Evolutionary conservation across 2,888 invertebrate genomes (phyloP), one percentile per base, ranked within the genome.

Genomic region (Andrena minutula): DNA sequence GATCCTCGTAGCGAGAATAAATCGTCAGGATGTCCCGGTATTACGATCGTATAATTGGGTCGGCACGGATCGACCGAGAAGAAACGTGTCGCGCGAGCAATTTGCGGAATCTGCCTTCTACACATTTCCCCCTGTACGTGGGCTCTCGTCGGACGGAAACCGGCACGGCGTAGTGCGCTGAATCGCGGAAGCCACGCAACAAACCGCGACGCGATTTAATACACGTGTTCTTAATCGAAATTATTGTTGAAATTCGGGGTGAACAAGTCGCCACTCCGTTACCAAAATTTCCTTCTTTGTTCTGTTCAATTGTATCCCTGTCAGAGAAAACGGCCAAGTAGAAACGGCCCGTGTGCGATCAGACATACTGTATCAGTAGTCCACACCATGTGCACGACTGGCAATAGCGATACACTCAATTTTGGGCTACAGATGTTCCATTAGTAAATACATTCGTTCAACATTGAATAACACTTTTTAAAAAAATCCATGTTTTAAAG

Each of bases 21-120:
- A 79, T 82, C 74, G 79, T 63, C 23, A 74, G 58, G 72, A 69
- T 63, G 78, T 69, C 58, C 75, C 12, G 56, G 71, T 78, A 82
- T 81, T 79, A 75, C 63, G 56, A 61, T 65, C 72, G 47, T 58
- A 76, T 79, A 86, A 85, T 85, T 83, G 66, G 81, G 77, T 77
- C 77, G 63, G 47, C 49, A 51, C 70, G 69, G 16, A 75, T 79
- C 60, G 63, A 53, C 7, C 30, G 49, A 69, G 74, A 83, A 79
- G 79, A 84, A 78, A 53, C 68, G 51, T 66, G 70, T 66, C 84
- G 64, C 56, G 30, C 60, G 64, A 47, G 71, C 76, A 86, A 86
- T 81, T 83, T 86, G 68, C 73, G 49, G 75, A 73, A 82, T 81
- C 65, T 71, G 30, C 51, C 28, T 72, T 63, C 76, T 76, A 58